These are phyloP conservation scores for Agapornis canus DNA, from an alignment of 2,797 vertebrate genomes.

Conservation along the genomic window DNA sequence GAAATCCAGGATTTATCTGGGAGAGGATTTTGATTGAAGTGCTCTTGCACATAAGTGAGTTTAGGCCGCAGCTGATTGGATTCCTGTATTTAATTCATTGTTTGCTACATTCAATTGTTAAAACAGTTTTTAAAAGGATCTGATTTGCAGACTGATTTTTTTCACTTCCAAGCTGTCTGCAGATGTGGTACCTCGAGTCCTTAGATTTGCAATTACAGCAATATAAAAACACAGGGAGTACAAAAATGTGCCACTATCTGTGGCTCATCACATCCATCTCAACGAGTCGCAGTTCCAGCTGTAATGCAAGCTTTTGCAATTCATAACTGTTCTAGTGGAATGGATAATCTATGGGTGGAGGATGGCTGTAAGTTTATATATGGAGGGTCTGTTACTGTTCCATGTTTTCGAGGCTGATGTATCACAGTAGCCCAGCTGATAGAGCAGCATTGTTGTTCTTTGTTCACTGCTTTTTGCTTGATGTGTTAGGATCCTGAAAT, in stretches of 20 bases:
- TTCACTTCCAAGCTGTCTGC: neutral
- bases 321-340: neutral
- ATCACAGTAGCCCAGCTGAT: accelerated
- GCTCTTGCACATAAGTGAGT: neutral
- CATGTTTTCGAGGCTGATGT: accelerated
- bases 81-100: neutral
- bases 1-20: neutral
- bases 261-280: neutral
- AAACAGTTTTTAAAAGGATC: neutral
- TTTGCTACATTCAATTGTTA: neutral
- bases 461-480: neutral
- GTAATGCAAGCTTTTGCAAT: neutral
- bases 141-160: neutral
- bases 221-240: neutral
- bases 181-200: neutral
- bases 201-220: neutral
- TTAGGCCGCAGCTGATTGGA: neutral
- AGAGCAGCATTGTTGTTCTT: neutral
- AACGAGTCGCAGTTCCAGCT: neutral
- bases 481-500: neutral
- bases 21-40: neutral
- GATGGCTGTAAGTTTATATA: neutral
- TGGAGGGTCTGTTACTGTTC: neutral
- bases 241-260: accelerated
- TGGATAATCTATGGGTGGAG: neutral